Evolutionary conservation across 2,797 vertebrate species (phyloP).

Genomic region (Somateria mollissima): DNA sequence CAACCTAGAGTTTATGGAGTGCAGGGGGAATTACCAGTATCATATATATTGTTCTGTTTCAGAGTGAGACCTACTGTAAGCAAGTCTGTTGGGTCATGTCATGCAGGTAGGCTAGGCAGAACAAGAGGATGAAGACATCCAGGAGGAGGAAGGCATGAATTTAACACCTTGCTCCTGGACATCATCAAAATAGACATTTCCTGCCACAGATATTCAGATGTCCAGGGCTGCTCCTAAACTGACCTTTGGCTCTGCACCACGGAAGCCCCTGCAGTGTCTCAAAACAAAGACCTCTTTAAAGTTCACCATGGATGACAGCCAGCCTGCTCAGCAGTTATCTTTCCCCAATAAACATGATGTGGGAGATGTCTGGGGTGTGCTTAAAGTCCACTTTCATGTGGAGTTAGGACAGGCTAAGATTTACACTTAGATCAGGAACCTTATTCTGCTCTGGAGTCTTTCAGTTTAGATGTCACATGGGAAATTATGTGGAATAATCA

Average conservation of each 20-base stretch:
- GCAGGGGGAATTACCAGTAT: neutral
- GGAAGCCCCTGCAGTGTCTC: constrained; percentile 18
- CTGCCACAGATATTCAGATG: constrained; percentile 7
- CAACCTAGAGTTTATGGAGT: neutral
- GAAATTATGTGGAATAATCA: constrained; percentile 12
- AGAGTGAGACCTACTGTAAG: neutral
- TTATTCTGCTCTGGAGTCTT: constrained; percentile 50
- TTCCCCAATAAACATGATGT: constrained; percentile 45
- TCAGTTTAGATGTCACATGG: constrained; percentile 24
- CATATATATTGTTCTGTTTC: neutral
- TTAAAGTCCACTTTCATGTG: constrained; percentile 3
- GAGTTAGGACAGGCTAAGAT: constrained; percentile 32
- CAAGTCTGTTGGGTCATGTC: neutral
- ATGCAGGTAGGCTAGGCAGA: neutral
- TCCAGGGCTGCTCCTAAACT: neutral
- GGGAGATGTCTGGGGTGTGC: neutral
- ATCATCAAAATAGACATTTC: constrained; percentile 5
- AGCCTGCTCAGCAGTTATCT: constrained; percentile 50
- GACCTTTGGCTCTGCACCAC: neutral
- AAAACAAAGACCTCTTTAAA: constrained; percentile 25
- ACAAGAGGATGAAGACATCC: neutral
- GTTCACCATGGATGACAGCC: neutral
- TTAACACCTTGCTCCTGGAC: constrained; percentile 43
- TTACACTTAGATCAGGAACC: neutral
- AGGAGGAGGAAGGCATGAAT: neutral